Base-by-base conservation (phyloP, 2,797 vertebrate species). In the Syndactyla subalaris region DNA sequence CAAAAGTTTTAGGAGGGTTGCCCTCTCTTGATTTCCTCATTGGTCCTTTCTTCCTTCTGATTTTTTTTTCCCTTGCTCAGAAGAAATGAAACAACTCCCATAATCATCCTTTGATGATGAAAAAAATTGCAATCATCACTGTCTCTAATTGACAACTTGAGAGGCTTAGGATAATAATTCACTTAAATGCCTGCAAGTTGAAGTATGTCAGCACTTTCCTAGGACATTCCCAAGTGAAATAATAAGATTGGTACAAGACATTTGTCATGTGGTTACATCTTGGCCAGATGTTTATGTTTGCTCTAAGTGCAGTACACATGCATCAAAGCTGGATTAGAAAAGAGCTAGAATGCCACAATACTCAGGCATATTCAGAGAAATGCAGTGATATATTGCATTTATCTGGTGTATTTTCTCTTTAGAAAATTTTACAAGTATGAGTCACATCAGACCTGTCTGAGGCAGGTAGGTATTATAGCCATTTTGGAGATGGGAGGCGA, bases 221-320 rank as follows among this genome's bases (percentile, higher is more conserved):
- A 91, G 95, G 89, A 88, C 73, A 73, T 83, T 93, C 54, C 38
- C 51, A 49, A 92, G 85, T 84, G 45, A 93, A 93, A 88, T 46
- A 43, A 66, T 73, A 62, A 9, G 51, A 51, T 54, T 88, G 19
- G 41, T 88, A 91, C 49, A 85, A 79, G 72, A 45, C 58, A 72
- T 89, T 83, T 65, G 26, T 93, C 76, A 92, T 70, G 61, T 0
- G 4, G 75, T 48, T 86, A 68, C 43, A 48, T 65, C 65, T 80
- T 68, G 51, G 73, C 87, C 92, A 95, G 87, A 76, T 88, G 89
- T 86, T 95, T 86, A 70, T 75, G 39, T 72, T 81, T 89, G 46
- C 58, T 96, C 43, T 59, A 85, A 95, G 48, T 78, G 78, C 79
- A 70, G 79, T 45, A 73, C 45, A 32, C 27, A 29, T 8, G 2